Percentiles rank a stretch among this genome's conserved stretches.
Evolutionary conservation across 2,113 vertebrate species (phyloP).

Genomic region (Tyrannus savana): DNA sequence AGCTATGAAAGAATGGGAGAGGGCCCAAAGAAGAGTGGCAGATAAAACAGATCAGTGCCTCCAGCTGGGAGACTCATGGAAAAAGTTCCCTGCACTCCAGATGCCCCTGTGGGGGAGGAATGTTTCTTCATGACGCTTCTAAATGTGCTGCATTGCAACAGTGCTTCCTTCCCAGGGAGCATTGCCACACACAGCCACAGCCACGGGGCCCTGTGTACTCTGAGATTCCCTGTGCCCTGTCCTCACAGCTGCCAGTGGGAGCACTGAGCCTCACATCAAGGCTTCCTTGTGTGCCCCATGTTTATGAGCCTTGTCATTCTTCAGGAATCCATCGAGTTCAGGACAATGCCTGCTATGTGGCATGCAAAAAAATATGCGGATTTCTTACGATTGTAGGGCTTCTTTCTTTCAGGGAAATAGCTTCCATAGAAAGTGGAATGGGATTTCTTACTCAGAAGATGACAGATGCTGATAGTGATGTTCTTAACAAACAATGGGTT

Average conservation of each 20-base stretch:
- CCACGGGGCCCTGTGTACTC: accelerated
- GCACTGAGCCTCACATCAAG: not conserved
- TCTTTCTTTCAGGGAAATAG: constrained; percentile 31
- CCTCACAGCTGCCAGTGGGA: not conserved
- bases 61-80: not conserved
- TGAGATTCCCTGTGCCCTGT: not conserved
- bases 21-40: not conserved
- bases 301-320: not conserved
- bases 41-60: not conserved
- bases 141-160: not conserved
- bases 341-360: not conserved
- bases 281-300: not conserved
- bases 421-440: constrained; percentile 19
- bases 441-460: constrained; percentile 28
- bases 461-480: not conserved
- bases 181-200: not conserved
- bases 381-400: constrained; percentile 19
- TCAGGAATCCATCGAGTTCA: not conserved
- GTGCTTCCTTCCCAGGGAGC: not conserved
- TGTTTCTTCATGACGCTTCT: not conserved
- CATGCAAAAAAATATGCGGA: not conserved
- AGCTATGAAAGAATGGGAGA: constrained; percentile 10
- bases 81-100: not conserved
- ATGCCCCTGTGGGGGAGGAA: not conserved
- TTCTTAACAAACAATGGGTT: not conserved